Evolutionary conservation across 2,888 invertebrate genomes (phyloP).

Genomic region (Tricholauxania praeusta): DNA sequence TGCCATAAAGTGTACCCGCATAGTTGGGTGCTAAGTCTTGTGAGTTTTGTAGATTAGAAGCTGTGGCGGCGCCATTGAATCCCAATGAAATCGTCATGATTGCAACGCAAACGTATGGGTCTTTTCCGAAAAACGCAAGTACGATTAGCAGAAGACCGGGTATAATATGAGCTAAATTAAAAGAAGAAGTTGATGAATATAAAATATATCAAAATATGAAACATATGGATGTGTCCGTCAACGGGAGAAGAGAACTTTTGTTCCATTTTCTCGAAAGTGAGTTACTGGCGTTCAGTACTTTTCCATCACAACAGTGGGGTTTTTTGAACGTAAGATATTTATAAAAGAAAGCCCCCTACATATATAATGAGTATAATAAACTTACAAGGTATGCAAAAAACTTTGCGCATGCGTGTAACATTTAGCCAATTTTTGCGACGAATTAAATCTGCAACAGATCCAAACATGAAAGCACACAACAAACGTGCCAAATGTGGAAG

Average conservation of each 20-base stretch:
- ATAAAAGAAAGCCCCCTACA: too few species aligned
- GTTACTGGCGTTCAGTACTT: too few species aligned
- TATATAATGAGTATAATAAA: slow-evolving; percentile 21
- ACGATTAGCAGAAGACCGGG: slow-evolving; percentile 71
- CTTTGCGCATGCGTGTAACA: slow-evolving; percentile 74
- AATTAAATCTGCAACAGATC: slow-evolving; percentile 77
- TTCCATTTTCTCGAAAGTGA: not conserved
- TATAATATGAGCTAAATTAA: slow-evolving; percentile 71
- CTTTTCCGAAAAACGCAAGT: slow-evolving; percentile 74
- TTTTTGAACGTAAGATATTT: too few species aligned
- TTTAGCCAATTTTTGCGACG: slow-evolving; percentile 68
- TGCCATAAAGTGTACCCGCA: slow-evolving; percentile 79
- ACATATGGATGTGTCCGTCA: not conserved
- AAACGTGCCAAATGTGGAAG: slow-evolving; percentile 79
- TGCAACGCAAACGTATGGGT: slow-evolving; percentile 73
- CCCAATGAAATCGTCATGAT: slow-evolving; percentile 79
- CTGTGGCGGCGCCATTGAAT: slow-evolving; percentile 74
- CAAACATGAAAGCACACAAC: slow-evolving; percentile 78
- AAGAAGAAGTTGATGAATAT: slow-evolving; percentile 52
- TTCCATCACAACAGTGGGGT: too few species aligned
- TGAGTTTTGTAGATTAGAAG: slow-evolving; percentile 74
- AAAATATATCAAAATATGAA: not conserved
- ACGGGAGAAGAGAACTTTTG: not conserved
- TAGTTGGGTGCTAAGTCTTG: slow-evolving; percentile 82
- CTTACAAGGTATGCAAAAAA: slow-evolving; percentile 76